These are phyloP conservation scores for Tringa solitaria DNA, from an alignment of 2,113 vertebrate species.

Conservation along the genomic window DNA sequence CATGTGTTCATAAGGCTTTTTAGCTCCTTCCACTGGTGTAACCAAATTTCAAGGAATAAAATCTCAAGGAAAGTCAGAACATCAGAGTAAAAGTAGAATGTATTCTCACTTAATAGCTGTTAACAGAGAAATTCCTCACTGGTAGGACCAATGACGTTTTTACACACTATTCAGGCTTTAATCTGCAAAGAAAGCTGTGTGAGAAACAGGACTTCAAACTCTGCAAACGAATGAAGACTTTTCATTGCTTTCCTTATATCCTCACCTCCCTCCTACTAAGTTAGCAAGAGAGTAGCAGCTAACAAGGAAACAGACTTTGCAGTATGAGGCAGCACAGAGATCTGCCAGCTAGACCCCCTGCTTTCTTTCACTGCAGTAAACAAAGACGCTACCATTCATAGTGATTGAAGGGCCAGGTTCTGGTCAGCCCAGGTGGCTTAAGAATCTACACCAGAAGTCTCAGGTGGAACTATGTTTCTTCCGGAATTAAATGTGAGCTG, in stretches of 20 bases:
- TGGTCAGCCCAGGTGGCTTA: not conserved
- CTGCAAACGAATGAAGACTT: not conserved
- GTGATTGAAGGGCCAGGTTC: not conserved
- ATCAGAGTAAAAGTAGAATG: not conserved
- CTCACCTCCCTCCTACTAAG: not conserved
- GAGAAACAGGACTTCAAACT: not conserved
- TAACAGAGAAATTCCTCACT: not conserved
- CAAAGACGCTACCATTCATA: not conserved
- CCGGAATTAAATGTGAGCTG: not conserved
- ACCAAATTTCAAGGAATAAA: not conserved
- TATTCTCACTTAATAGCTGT: not conserved
- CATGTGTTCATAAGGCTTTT: not conserved
- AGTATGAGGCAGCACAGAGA: not conserved
- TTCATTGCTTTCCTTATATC: not conserved
- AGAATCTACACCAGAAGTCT: not conserved
- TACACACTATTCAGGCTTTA: not conserved
- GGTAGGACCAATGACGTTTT: not conserved
- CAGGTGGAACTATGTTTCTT: not conserved
- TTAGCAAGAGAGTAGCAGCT: not conserved
- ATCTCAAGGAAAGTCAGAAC: not conserved
- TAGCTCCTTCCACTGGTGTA: not conserved
- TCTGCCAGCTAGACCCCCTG: accelerated
- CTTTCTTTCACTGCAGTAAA: not conserved
- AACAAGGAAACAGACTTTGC: not conserved
- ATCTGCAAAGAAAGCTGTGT: not conserved